A percentile compares a stretch with the other conserved stretches of the same genome.
These are phyloP conservation scores for Urocyon cinereoargenteus DNA, from an alignment of 2,797 vertebrate species.

Conservation along the genomic window DNA sequence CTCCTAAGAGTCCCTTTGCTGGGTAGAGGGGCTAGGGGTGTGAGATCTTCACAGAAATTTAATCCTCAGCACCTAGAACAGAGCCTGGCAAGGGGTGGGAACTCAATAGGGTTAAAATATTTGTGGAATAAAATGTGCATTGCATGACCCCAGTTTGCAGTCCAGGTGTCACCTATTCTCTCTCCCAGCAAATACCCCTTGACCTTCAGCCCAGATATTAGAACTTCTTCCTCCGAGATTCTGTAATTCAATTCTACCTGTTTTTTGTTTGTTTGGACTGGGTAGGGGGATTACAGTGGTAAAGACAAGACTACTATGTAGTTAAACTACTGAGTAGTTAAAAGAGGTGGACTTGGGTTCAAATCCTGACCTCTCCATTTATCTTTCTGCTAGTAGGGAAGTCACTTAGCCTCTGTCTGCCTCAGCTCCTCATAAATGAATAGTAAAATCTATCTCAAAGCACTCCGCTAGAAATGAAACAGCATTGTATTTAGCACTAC, in stretches of 20 bases:
- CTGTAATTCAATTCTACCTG: background rate
- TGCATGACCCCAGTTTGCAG: background rate
- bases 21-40: background rate
- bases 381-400: conserved; percentile 18
- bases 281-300: background rate
- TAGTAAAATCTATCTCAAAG: background rate
- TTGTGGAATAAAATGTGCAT: background rate
- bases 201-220: background rate
- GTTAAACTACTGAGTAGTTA: background rate
- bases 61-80: background rate
- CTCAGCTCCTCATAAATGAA: background rate
- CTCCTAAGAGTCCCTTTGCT: background rate
- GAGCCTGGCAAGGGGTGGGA: background rate
- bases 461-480: conserved; percentile 23
- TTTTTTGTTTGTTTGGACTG: background rate
- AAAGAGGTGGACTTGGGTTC: conserved; percentile 7
- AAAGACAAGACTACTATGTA: background rate
- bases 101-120: background rate
- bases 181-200: background rate
- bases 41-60: background rate
- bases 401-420: background rate
- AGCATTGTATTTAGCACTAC: background rate
- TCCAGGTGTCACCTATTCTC: background rate
- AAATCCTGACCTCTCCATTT: conserved; percentile 31
- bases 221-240: background rate